phyloP scores from a whole-genome alignment of 2,888 invertebrate species.

The Charanyca ferruginea region DNA sequence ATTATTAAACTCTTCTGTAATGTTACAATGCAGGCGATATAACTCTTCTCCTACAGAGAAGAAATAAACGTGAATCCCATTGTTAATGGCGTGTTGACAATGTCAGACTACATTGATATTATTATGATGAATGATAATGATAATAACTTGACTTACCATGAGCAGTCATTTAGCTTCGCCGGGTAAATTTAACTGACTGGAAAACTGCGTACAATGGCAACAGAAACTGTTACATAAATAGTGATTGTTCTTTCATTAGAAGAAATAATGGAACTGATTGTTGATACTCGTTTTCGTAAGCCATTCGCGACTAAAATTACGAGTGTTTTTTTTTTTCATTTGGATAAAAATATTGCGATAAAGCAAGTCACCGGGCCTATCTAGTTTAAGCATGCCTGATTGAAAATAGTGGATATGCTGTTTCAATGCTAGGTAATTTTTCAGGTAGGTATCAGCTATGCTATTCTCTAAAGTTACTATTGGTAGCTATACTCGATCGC shows the following conservation, averaged over 20 bases:
- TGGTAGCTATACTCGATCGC: too few species aligned
- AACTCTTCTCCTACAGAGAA: neutral
- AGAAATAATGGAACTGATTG: constrained; percentile 50
- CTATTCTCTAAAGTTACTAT: too few species aligned
- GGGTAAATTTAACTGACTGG: constrained; percentile 16
- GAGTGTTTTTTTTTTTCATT: neutral
- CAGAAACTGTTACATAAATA: constrained; percentile 37
- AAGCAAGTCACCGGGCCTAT: too few species aligned
- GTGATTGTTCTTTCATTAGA: constrained; percentile 51
- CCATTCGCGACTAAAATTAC: constrained; percentile 11
- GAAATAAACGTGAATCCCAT: neutral
- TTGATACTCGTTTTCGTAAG: constrained; percentile 38
- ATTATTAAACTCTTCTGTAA: neutral
- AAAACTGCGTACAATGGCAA: neutral
- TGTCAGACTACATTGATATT: neutral
- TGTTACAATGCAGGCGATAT: neutral
- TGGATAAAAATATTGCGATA: neutral
- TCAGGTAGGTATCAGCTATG: too few species aligned
- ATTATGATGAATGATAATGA: neutral
- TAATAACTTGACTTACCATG: constrained; percentile 20
- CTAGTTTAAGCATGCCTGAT: too few species aligned
- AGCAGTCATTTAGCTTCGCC: neutral
- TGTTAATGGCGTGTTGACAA: neutral
- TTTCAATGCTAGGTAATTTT: too few species aligned
- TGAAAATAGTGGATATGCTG: too few species aligned